Evolutionary conservation across 2,113 vertebrate species (phyloP).

Genomic region (Cyrtonyx montezumae): DNA sequence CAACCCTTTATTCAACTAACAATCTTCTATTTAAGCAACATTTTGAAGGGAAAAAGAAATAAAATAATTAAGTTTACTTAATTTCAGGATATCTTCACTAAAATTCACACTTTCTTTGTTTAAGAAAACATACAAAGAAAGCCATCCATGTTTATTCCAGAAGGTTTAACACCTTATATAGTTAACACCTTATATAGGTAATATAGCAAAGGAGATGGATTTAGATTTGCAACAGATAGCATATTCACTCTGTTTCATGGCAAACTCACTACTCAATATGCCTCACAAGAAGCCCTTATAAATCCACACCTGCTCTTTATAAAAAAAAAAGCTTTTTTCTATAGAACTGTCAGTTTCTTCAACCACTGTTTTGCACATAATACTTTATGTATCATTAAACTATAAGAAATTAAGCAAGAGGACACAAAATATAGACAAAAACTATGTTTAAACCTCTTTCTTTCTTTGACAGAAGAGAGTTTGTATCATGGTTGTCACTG

Average conservation of each 20-base stretch:
- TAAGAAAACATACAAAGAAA: background rate
- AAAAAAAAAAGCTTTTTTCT: background rate
- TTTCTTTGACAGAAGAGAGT: background rate
- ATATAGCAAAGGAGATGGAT: background rate
- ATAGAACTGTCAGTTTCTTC: background rate
- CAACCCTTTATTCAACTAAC: background rate
- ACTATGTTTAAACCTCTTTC: background rate
- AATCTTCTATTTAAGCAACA: no score
- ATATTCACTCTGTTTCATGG: background rate
- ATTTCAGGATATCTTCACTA: background rate
- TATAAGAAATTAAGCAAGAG: background rate
- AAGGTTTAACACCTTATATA: background rate
- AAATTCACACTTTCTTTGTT: background rate
- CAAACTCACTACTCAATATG: background rate
- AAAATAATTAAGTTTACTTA: no score
- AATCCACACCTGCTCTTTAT: background rate
- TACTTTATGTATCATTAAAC: background rate
- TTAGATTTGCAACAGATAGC: accelerated
- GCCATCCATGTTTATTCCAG: background rate
- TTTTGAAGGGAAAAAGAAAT: no score
- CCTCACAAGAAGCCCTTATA: background rate
- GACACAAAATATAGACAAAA: background rate
- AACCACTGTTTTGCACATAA: background rate
- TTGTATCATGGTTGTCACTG: background rate
- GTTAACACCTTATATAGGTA: no score